Percentiles rank a stretch among this genome's conserved stretches.
Conservation (phyloP, 2,888 invertebrate species). For the Silvanus unidentatus region DNA sequence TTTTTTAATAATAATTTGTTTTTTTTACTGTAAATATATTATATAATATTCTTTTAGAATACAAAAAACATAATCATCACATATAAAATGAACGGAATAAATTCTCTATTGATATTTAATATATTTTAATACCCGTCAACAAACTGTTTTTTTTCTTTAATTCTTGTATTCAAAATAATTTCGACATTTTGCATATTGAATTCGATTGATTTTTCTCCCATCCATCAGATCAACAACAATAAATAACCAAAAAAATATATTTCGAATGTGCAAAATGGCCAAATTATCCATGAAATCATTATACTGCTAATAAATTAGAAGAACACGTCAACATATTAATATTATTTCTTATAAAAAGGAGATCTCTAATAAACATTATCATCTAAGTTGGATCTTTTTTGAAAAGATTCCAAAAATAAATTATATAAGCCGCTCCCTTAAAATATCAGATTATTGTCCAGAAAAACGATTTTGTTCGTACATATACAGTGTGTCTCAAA, state of each 20-base stretch:
- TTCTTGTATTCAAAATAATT: not conserved
- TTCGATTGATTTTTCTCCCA: conserved; percentile 3
- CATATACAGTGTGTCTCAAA: too few species aligned
- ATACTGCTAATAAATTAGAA: conserved; percentile 20
- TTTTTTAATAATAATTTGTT: not conserved
- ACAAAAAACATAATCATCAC: conserved; percentile 37
- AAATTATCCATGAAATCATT: conserved; percentile 13
- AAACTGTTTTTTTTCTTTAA: conserved; percentile 21
- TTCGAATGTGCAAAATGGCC: conserved; percentile 14
- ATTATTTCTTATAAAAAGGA: not conserved
- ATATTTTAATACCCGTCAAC: conserved; percentile 46
- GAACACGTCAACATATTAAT: conserved; percentile 23
- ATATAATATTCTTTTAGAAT: not conserved
- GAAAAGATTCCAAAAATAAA: too few species aligned
- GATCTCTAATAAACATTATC: conserved; percentile 1
- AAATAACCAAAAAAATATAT: conserved; percentile 8
- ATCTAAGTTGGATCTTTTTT: too few species aligned
- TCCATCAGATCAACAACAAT: conserved; percentile 20
- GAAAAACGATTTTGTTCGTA: too few species aligned
- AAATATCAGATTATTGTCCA: conserved; percentile 11
- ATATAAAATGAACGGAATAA: conserved; percentile 45
- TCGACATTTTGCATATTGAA: conserved; percentile 18
- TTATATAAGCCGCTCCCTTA: too few species aligned
- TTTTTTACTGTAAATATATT: not conserved
- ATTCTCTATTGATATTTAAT: conserved; percentile 27